phyloP scores from a whole-genome alignment of 2,888 invertebrate genomes.

The Liodrosophila aerea region DNA sequence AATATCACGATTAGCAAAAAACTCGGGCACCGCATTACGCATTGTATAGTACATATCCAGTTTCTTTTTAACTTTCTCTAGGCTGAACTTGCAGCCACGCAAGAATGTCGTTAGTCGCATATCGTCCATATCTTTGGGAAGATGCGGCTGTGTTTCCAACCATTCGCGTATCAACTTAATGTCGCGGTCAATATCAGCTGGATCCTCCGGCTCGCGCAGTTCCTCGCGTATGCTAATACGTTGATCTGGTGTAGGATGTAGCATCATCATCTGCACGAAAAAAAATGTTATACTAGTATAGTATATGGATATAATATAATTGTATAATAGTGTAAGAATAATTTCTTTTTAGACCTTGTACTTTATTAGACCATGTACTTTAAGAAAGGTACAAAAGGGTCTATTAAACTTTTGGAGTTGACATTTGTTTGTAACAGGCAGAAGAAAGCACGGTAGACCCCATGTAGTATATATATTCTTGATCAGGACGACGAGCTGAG shows the following conservation, averaged over 20 bases:
- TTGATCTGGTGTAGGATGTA: conserved; percentile 87
- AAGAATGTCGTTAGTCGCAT: conserved; percentile 90
- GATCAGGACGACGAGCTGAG: no score
- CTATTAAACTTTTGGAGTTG: no score
- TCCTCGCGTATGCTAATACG: conserved; percentile 87
- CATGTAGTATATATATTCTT: no score
- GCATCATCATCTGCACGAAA: conserved; percentile 83
- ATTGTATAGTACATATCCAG: conserved; percentile 95
- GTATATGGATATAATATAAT: not conserved
- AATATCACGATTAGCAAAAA: conserved; percentile 90
- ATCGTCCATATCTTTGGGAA: conserved; percentile 89
- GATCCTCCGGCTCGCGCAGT: conserved; percentile 85
- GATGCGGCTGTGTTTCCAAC: conserved; percentile 86
- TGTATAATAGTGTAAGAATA: no score
- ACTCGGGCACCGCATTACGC: conserved; percentile 91
- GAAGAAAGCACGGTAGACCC: no score
- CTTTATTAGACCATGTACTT: no score
- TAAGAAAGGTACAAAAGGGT: no score
- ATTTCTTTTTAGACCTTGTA: no score
- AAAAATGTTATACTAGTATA: not conserved
- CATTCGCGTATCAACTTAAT: conserved; percentile 86
- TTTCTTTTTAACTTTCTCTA: conserved; percentile 93
- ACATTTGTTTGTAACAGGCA: no score
- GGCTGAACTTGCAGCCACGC: conserved; percentile 92
- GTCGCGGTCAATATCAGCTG: conserved; percentile 85